Base-by-base conservation (phyloP, 2,888 invertebrate species). In the Brachypalpus laphriformis region DNA sequence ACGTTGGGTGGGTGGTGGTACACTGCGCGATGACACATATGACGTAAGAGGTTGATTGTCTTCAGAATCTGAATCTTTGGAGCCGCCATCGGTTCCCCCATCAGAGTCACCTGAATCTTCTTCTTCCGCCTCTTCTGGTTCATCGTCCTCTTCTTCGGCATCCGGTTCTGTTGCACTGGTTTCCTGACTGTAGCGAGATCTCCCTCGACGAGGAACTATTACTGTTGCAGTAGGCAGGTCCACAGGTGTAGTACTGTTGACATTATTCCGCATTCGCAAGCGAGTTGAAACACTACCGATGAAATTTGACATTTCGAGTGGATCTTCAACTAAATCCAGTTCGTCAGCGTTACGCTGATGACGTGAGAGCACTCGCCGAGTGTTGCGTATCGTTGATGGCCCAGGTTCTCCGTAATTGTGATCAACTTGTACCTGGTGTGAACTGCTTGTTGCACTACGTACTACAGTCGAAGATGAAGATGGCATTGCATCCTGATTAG, bases 41-140 rank as follows among this genome's bases (percentile, higher is more conserved):
- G 89, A 93, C 22, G 93, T 94, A 81, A 94, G 86, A 57, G 91
- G 91, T 87, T 92, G 91, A 89, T 92, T 91, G 88, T 92, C 92
- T 75, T 92, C 91, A 1, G 91, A 91, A 71, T 91, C 92, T 28
- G 90, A 89, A 68, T 89, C 89, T 78, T 91, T 91, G 7, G 91
- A 90, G 11, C 90, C 90, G 2, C 91, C 91, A 75, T 90, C 91
- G 6, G 91, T 91, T 59, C 90, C 91, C 83, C 90, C 90, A 80
- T 90, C 91, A 3, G 91, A 90, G 16, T 89, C 90, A 34, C 88
- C 91, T 2, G 86, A 89, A 34, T 89, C 89, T 14, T 89, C 88
- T 20, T 88, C 89, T 5, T 70, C 88, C 16, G 87, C 87, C 8
- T 87, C 87, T 14, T n/a, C 42, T 54, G n/a, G 34, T 37, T 9